These are phyloP conservation scores for Gymnarchus niloticus DNA, from an alignment of 2,113 vertebrate species.

Conservation along the genomic window DNA sequence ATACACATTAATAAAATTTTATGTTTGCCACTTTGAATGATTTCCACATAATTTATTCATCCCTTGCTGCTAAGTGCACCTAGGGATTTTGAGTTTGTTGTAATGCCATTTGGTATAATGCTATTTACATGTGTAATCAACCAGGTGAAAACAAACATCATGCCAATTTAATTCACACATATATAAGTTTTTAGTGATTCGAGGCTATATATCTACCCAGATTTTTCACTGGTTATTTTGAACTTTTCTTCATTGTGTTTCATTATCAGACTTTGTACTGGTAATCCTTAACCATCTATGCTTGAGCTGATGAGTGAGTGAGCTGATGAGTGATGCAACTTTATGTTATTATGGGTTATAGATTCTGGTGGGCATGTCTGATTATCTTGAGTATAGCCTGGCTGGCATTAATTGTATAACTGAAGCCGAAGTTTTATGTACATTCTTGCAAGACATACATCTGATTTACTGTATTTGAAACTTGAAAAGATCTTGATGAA, in stretches of 20 bases:
- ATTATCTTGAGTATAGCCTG: not conserved
- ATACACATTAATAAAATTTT: not conserved
- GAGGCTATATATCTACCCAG: not conserved
- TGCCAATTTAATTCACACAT: not conserved
- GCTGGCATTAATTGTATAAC: not conserved
- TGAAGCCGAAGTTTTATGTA: not conserved
- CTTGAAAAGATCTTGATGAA: not conserved
- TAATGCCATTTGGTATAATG: no score
- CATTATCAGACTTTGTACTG: not conserved
- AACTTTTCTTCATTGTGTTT: not conserved
- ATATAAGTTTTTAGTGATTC: not conserved
- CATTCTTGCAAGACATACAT: not conserved
- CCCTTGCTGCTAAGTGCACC: not conserved
- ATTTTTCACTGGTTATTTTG: not conserved
- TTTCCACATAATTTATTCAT: not conserved
- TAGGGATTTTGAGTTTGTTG: not conserved
- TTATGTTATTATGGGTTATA: not conserved
- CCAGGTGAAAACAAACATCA: not conserved
- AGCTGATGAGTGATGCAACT: not conserved
- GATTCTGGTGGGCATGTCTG: not conserved
- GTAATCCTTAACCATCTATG: not conserved
- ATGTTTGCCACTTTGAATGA: not conserved
- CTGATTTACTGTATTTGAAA: not conserved
- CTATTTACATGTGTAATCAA: not conserved
- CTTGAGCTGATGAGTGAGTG: not conserved